phyloP scores from a whole-genome alignment of 37 sponge, comb jelly and placozoan genomes.

The Chondrosia reniformis region DNA sequence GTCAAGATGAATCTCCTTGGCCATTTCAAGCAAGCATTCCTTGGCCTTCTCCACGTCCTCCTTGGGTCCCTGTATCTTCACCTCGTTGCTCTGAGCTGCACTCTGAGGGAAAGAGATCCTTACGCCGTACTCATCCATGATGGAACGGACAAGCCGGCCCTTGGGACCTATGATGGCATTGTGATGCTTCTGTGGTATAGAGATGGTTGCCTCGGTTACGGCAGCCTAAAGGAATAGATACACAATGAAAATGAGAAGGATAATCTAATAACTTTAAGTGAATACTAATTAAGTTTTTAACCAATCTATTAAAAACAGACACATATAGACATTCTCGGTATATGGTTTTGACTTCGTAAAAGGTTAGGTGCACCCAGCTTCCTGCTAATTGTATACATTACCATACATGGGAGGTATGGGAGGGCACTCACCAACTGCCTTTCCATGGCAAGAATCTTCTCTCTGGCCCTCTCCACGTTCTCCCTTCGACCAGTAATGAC shows the following conservation, averaged over 20 bases:
- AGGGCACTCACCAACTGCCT: conserved; percentile 63
- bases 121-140: conserved; percentile 86
- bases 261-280: neutral
- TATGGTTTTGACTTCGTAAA: no score
- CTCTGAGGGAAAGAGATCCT: conserved; percentile 69
- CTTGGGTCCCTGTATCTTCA: conserved; percentile 65
- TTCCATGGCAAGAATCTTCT: conserved; percentile 71
- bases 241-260: neutral
- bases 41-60: conserved; percentile 87
- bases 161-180: conserved; percentile 83
- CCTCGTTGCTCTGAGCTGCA: conserved; percentile 40
- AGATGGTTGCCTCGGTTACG: conserved; percentile 50
- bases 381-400: neutral
- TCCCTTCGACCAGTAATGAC: conserved; percentile 79
- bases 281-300: neutral
- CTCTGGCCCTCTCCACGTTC: conserved; percentile 76
- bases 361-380: neutral
- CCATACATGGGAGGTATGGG: neutral
- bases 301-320: neutral
- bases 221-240: conserved; percentile 41
- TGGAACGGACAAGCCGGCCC: conserved; percentile 74
- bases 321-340: neutral
- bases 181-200: conserved; percentile 78
- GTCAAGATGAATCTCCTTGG: conserved; percentile 55
- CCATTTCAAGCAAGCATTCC: conserved; percentile 66